These are phyloP conservation scores for Gallinago solitaria DNA, from an alignment of 2,797 vertebrate species.

Conservation along the genomic window DNA sequence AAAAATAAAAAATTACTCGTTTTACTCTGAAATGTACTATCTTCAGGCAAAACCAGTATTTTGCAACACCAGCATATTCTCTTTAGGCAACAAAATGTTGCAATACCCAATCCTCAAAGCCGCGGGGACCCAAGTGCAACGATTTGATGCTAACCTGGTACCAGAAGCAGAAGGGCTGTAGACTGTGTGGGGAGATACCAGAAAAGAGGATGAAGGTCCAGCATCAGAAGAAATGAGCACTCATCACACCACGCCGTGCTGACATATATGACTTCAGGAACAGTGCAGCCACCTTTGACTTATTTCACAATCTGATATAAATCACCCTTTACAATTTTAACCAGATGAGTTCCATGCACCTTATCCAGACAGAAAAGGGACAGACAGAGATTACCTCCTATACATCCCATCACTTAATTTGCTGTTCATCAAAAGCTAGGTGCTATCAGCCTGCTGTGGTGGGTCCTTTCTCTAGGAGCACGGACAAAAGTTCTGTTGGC, in stretches of 20 bases:
- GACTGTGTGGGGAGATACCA: not conserved
- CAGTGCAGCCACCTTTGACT: not conserved
- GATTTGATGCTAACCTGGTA: not conserved
- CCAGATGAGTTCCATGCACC: not conserved
- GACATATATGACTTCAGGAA: not conserved
- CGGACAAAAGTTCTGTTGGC: not conserved
- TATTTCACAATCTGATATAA: not conserved
- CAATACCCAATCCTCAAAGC: not conserved
- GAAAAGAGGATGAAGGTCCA: not conserved
- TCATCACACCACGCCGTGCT: not conserved
- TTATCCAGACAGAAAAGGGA: not conserved
- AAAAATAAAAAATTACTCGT: not conserved
- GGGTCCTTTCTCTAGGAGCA: not conserved
- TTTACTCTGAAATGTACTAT: not conserved
- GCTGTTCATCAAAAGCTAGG: not conserved
- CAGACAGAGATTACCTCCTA: not conserved
- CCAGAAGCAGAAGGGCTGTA: not conserved
- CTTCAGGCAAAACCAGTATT: not conserved
- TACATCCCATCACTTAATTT: not conserved
- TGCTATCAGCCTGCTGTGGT: not conserved
- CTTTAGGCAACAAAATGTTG: not conserved
- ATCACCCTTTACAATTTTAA: not conserved
- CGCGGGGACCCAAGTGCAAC: rapidly evolving
- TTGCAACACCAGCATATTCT: not conserved
- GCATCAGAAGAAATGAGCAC: not conserved